These are phyloP conservation scores for Campoletis raptor DNA, from an alignment of 2,888 invertebrate species.

Conservation along the genomic window DNA sequence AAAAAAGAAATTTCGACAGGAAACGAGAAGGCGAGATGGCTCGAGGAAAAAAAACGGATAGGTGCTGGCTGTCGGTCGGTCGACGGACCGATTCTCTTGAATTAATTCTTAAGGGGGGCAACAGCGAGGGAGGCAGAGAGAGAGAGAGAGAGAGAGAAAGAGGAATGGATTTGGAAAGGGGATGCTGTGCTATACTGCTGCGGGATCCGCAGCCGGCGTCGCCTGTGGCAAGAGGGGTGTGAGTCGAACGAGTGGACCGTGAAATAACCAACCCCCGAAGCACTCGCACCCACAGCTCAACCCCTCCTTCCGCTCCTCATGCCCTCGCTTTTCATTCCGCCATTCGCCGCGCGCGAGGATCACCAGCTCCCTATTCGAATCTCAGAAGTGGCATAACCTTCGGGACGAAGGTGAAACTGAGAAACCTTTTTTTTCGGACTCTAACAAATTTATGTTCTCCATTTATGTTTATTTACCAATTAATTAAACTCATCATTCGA, in stretches of 20 bases:
- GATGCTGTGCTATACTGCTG: conserved; percentile 57
- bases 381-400: conserved; percentile 79
- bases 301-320: conserved; percentile 47
- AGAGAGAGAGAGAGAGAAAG: conserved; percentile 27
- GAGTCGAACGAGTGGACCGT: conserved; percentile 84
- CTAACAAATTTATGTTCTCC: conserved; percentile 12
- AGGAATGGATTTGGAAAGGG: conserved; percentile 71
- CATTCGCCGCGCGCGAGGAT: conserved; percentile 53
- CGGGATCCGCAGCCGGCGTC: conserved; percentile 68
- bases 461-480: conserved; percentile 11
- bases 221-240: conserved; percentile 77
- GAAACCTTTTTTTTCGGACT: conserved; percentile 29
- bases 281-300: conserved; percentile 74
- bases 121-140: conserved; percentile 34
- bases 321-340: conserved; percentile 55
- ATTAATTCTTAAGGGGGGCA: conserved; percentile 84
- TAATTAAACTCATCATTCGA: neutral
- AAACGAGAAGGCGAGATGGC: conserved; percentile 57
- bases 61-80: conserved; percentile 79
- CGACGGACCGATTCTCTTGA: conserved; percentile 83
- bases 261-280: conserved; percentile 84
- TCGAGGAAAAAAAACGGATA: conserved; percentile 68
- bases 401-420: conserved; percentile 59
- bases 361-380: conserved; percentile 71
- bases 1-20: conserved; percentile 37